A percentile compares a stretch with the other conserved stretches of the same genome.
These are phyloP conservation scores for Drosophila sechellia DNA, from an alignment of 1,140 invertebrate species.

Conservation along the genomic window DNA sequence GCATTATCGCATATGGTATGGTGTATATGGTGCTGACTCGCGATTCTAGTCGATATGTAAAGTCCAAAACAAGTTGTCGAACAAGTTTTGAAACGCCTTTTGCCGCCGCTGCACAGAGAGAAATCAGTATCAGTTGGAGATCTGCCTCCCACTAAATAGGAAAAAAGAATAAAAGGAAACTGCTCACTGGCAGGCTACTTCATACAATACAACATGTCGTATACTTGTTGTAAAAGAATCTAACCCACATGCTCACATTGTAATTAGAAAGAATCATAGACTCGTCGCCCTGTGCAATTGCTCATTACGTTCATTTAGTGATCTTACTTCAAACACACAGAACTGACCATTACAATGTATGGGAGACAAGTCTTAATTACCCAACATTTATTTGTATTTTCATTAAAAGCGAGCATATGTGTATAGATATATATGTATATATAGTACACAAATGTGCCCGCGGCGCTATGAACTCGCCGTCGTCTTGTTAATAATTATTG, in stretches of 20 bases:
- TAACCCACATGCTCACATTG: too few species aligned
- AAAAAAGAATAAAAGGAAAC: too few species aligned
- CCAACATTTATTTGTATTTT: constrained; percentile 79
- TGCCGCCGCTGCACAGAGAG: constrained; percentile 18
- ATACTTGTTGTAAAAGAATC: too few species aligned
- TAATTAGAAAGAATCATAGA: background rate
- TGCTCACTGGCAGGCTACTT: too few species aligned
- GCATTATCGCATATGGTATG: constrained; percentile 75
- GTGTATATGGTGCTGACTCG: constrained; percentile 60
- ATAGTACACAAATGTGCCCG: constrained; percentile 21
- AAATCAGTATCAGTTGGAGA: constrained; percentile 4
- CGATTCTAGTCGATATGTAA: constrained; percentile 76
- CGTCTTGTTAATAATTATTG: constrained; percentile 81
- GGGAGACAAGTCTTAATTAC: constrained; percentile 75
- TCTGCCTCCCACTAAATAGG: too few species aligned
- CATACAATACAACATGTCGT: too few species aligned
- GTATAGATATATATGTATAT: background rate
- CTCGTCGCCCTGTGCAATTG: constrained; percentile 4
- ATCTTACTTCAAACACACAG: constrained; percentile 32
- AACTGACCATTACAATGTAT: constrained; percentile 51
- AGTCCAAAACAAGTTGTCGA: constrained; percentile 76
- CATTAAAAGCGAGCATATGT: constrained; percentile 34
- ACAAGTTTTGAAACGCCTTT: constrained; percentile 76
- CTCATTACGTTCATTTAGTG: constrained; percentile 25
- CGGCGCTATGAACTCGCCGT: constrained; percentile 75